Percentiles rank a stretch among this genome's conserved stretches.
Conservation (phyloP, 2,797 vertebrate genomes). For the Erpetoichthys calabaricus region DNA sequence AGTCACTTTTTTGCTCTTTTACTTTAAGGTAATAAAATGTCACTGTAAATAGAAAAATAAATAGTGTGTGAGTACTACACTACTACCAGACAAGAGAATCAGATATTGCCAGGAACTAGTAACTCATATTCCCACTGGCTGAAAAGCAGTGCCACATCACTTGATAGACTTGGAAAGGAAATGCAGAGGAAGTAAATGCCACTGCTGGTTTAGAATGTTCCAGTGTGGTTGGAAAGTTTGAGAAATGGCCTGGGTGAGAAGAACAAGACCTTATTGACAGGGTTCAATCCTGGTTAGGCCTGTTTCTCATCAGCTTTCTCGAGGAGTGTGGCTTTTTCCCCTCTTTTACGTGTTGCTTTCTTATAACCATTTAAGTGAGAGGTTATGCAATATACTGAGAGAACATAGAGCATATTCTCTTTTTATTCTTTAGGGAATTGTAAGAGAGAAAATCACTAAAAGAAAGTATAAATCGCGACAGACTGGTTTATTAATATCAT, state of each 20-base stretch:
- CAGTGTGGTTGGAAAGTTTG: constrained; percentile 75
- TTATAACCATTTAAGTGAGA: neutral
- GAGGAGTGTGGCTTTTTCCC: constrained; percentile 26
- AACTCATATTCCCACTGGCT: constrained; percentile 42
- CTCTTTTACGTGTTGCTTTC: constrained; percentile 16
- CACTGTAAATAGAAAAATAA: too few species aligned
- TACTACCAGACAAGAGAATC: constrained; percentile 24
- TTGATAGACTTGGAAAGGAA: constrained; percentile 59
- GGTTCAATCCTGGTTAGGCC: constrained; percentile 40
- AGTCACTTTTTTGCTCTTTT: too few species aligned
- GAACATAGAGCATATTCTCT: constrained; percentile 13
- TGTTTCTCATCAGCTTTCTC: constrained; percentile 46
- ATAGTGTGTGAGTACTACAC: too few species aligned
- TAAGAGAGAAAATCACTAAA: neutral
- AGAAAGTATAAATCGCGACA: constrained; percentile 6
- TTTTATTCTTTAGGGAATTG: constrained; percentile 6
- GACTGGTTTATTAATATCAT: neutral
- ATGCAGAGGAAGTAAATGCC: constrained; percentile 52
- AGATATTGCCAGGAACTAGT: constrained; percentile 33
- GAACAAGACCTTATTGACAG: constrained; percentile 76
- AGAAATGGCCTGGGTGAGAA: constrained; percentile 57
- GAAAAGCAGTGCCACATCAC: constrained; percentile 47
- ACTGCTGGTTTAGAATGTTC: constrained; percentile 73
- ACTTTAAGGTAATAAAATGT: too few species aligned
- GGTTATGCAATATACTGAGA: constrained; percentile 9